Base-by-base conservation (phyloP, 2,113 vertebrate species). In the Girardinichthys multiradiatus region DNA sequence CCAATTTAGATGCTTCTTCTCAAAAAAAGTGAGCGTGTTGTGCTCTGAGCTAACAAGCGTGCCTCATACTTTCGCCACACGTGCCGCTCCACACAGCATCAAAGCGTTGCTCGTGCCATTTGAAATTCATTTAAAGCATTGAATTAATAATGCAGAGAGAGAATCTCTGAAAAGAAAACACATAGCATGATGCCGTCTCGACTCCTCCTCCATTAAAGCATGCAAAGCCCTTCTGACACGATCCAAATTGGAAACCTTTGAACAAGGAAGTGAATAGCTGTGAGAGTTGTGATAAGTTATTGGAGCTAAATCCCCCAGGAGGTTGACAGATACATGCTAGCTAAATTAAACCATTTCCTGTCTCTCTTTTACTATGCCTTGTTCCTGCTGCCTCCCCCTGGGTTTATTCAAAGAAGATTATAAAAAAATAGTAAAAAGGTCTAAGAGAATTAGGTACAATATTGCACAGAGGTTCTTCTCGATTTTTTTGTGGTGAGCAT, bases 141-240 rank as follows among this genome's bases (percentile, higher is more conserved):
- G 79, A 79, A 89, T 93, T 86, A 94, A 92, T 91, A 93, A 94
- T 93, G 91, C 80, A 90, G 86, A 66, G 68, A 81, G 84, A 89
- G 77, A 74, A 59, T 75, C 80, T 72, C 59, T 70, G 64, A 86
- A 86, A 85, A 88, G 74, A 87, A 81, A 83, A 85, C 77, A 79
- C 79, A 74, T 67, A 81, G 72, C 63, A 39, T 13, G 57, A 76
- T 72, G 58, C 74, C 72, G 77, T 77, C 79, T 86, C 31, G 6
- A 76, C 74, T 79, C 33, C 78, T 83, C 64, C 27, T 81, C 82
- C 84, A 84, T 87, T 90, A 86, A 83, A 89, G 70, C 82, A 65
- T 30, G 33, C 67, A 76, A 82, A 72, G 70, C 35, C 63, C 31
- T 61, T 82, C 87, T 79, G 87, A 89, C 79, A 70, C 60, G 57